Evolutionary conservation across 1,140 invertebrate genomes (phyloP), one percentile per base, ranked within the genome.

Genomic region (Neodiprion pinetum): DNA sequence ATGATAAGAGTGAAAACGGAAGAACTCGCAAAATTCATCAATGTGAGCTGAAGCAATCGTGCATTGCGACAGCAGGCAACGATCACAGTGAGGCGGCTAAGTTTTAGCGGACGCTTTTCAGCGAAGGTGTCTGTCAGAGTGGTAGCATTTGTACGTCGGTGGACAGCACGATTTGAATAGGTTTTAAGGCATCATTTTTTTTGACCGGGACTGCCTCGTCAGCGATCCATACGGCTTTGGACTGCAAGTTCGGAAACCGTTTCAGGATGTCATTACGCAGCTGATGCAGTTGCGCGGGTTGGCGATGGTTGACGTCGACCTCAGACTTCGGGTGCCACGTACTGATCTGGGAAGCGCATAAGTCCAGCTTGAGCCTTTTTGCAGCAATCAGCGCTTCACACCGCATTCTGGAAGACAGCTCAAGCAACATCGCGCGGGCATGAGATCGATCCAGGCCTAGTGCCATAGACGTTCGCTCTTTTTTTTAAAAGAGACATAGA

Each of bases 1-100:
- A 17, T 3, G 67, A 68, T 68, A 21, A 10, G n/a, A 17, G 17
- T 68, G 9, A 21, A 68, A 1, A 11, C 67, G 67, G 17, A 68
- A 68, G 28, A 68, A 68, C 1, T 68, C 67, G 17, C 67, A 4
- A 68, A 68, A 68, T 21, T 68, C 67, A 21, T 68, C 1, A 68
- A 68, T 68, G 67, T 40, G 2, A 5, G 23, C 73, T 9, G 8
- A 5, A 74, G 73, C 4, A 67, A 74, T n/a, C 69, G 67, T 5
- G 73, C 73, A 48, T 68, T 68, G n/a, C 9, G 28, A 21, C 67
- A 68, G 2, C 67, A 68, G 67, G 28, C 28, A 40, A 11, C 17
- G 17, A 68, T 17, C 0, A 68, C 28, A 21, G 17, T 21, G 17
- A 12, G 68, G 68, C 68, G 12, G 47, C 12, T 9, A 21, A 61